These are phyloP conservation scores for Ophioderma brevispina DNA, from an alignment of 35 echinoderm and acorn worm genomes.

Conservation along the genomic window DNA sequence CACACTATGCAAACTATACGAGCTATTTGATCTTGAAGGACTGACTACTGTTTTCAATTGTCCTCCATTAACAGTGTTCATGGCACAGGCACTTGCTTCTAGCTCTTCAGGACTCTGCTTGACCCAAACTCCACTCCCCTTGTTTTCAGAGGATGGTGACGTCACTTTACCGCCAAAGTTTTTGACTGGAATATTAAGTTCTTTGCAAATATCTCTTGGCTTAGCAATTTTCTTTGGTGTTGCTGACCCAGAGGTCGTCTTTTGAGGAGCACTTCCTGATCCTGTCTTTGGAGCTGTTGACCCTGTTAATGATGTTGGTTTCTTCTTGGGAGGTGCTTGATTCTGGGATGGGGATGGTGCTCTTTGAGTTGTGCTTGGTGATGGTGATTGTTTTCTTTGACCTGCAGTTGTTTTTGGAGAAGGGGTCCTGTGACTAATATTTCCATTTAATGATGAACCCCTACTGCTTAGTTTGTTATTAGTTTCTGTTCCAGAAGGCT, in stretches of 20 bases:
- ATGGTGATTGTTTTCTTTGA: neutral
- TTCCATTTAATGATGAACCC: neutral
- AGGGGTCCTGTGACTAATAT: neutral
- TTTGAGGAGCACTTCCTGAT: neutral
- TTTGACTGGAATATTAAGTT: conserved; percentile 79
- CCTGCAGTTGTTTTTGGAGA: neutral
- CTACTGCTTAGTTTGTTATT: neutral
- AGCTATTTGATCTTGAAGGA: conserved; percentile 19
- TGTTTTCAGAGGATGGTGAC: conserved; percentile 68
- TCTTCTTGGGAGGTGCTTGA: neutral
- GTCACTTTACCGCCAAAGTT: conserved; percentile 88
- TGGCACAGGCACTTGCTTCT: neutral
- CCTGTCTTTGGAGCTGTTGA: neutral
- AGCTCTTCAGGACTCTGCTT: conserved; percentile 26
- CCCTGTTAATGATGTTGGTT: neutral
- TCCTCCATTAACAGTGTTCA: neutral
- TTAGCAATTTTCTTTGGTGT: conserved; percentile 33
- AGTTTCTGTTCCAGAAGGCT: too few relatives aligned
- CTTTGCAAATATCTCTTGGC: conserved; percentile 71
- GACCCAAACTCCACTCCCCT: conserved; percentile 70
- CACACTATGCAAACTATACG: conserved; percentile 34
- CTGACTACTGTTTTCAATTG: neutral
- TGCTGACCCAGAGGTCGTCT: neutral
- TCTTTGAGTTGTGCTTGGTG: neutral
- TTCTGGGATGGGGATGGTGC: neutral